Base-by-base conservation (phyloP, 1,140 invertebrate genomes). In the Halesus radiatus region DNA sequence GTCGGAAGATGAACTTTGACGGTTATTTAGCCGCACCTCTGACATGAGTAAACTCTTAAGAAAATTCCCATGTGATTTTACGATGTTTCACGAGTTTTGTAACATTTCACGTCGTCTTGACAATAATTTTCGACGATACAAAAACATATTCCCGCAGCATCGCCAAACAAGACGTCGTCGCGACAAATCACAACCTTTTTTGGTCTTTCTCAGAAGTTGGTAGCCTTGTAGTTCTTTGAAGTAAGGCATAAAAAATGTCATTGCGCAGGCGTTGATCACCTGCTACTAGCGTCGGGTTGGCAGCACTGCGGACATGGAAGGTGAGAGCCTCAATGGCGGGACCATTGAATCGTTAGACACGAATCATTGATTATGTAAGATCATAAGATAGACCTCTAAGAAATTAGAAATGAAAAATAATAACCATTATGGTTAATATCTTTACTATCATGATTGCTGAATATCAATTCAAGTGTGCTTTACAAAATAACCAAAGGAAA, bases 111-210 rank as follows among this genome's bases (percentile, higher is more conserved):
- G 78, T 79, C 53, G 78, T 74, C 78, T 66, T 79, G 78, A 79
- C 78, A 75, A 75, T 79, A 64, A 26, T 60, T 62, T 70, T 3
- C 68, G 78, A 58, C 68, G 32, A 70, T 52, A 50, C 20, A 66
- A 73, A 72, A 79, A 70, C 77, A 79, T 79, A 72, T 72, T 79
- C 66, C 56, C 62, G 18, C 77, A 60, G 68, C 70, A 18, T 72
- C 66, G 53, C 26, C 66, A 18, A 60, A 53, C 45, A 37, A 62
- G 45, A 79, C 56, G 78, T 79, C 52, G 54, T 37, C 22, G 56
- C 75, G 68, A 79, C 78, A 79, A 79, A 79, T 79, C 78, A 73
- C 52, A 75, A 79, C 78, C 70, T 79, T 75, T 79, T 79, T 79
- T 79, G 78, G 78, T 54, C 53, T 79, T 75, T 74, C 78, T 22